These are phyloP conservation scores for Monoplex corrugatus DNA, from an alignment of 2,888 invertebrate species.

Conservation along the genomic window DNA sequence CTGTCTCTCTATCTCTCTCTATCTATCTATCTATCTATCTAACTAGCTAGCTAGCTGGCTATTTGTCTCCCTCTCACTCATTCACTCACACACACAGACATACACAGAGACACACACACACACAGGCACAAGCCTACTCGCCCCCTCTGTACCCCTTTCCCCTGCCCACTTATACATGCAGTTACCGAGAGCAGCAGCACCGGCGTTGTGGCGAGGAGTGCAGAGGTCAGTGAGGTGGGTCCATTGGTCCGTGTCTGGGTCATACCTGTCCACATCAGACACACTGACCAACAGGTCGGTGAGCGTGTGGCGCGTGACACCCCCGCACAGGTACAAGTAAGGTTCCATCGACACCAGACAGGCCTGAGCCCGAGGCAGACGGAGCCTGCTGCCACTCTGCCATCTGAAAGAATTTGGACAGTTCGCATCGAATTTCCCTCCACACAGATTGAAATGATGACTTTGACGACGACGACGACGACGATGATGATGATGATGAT, in stretches of 20 bases:
- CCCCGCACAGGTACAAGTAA: constrained; percentile 69
- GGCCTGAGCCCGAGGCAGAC: constrained; percentile 66
- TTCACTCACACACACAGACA: background rate
- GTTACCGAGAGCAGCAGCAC: constrained; percentile 67
- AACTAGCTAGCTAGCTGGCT: too few relatives aligned
- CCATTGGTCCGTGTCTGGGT: constrained; percentile 63
- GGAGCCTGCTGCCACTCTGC: constrained; percentile 58
- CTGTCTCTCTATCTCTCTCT: too few relatives aligned
- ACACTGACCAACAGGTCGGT: constrained; percentile 61
- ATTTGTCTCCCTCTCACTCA: background rate
- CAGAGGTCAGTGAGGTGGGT: constrained; percentile 62
- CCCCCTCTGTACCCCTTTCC: too few relatives aligned
- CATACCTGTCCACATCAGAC: constrained; percentile 63
- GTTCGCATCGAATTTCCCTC: too few relatives aligned
- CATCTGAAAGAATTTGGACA: constrained; percentile 61
- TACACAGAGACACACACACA: background rate
- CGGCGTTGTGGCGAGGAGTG: constrained; percentile 67
- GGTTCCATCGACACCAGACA: constrained; percentile 62
- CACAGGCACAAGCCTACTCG: background rate
- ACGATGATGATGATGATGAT: too few relatives aligned
- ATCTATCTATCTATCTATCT: too few relatives aligned
- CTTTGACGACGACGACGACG: too few relatives aligned
- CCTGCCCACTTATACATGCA: too few relatives aligned
- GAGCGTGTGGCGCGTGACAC: constrained; percentile 61
- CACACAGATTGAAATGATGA: too few relatives aligned